Evolutionary conservation across 2,113 vertebrate genomes (phyloP), one percentile per base, ranked within the genome.

Genomic region (Triplophysa dalaica): DNA sequence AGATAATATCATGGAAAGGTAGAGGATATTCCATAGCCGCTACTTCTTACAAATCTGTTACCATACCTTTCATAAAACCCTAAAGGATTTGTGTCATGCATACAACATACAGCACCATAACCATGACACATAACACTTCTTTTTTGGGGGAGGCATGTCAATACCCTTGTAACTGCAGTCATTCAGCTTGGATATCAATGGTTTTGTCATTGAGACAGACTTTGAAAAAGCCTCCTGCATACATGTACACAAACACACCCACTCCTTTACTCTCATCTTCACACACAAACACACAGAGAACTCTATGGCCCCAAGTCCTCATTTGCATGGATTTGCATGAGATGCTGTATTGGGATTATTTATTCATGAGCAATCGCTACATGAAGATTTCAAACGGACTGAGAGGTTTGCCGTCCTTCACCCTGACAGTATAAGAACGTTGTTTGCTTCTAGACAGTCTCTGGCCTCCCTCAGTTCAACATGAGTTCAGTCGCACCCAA

Each of bases 311-410:
- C 33, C 26, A 7, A 81, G 85, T 79, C 77, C 80, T 80, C 79
- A 85, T 88, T 87, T 83, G 81, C 84, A 87, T 85, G 84, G 76
- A 86, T 86, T 85, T 85, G 78, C 84, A 86, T 83, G 83, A 81
- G 84, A 81, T 81, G 84, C 84, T 58, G 75, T 76, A 79, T 81
- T 22, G 77, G 81, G 74, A 86, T 87, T 83, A 85, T 84, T 88
- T 86, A 84, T 86, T 87, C 83, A 86, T 85, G 77, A 86, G 84
- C 74, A 54, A 83, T 77, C 75, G 76, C 83, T 77, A 76, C 77
- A 82, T 83, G 84, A 81, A 83, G 82, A 86, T 87, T 87, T 86
- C 81, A 82, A 85, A 78, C 85, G 65, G 83, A 70, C 77, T 62
- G 69, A 81, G 80, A 73, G 60, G 64, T 77, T 82, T 38, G 56